phyloP scores from a whole-genome alignment of 1,140 invertebrate genomes.

The Drosophila busckii region DNA sequence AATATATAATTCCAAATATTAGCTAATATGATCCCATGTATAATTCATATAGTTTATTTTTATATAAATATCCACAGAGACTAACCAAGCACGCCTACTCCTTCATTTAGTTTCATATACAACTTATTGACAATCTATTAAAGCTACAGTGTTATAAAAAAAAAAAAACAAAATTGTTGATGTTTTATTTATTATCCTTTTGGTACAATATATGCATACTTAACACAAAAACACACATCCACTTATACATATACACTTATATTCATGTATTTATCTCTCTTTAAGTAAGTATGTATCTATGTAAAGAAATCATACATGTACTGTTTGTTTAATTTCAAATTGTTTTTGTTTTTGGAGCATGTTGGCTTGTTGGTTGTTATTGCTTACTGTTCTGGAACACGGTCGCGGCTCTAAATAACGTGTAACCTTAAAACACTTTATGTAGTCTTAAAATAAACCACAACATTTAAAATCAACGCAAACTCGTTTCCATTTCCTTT shows the following conservation, averaged over 20 bases:
- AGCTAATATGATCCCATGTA: slow-evolving; percentile 13
- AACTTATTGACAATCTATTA: slow-evolving; percentile 71
- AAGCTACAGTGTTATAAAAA: slow-evolving; percentile 71
- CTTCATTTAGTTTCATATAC: slow-evolving; percentile 54
- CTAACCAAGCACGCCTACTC: slow-evolving; percentile 67
- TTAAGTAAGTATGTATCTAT: slow-evolving; percentile 57
- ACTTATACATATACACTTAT: slow-evolving; percentile 10
- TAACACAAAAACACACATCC: slow-evolving; percentile 21
- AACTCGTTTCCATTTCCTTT: slow-evolving; percentile 42
- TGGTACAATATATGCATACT: slow-evolving; percentile 26
- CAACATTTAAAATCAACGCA: slow-evolving; percentile 29
- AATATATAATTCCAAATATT: slow-evolving; percentile 17
- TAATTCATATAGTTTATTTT: slow-evolving; percentile 46
- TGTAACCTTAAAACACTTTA: slow-evolving; percentile 29
- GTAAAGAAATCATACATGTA: slow-evolving; percentile 54
- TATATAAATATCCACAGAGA: slow-evolving; percentile 50
- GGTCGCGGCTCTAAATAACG: slow-evolving; percentile 48
- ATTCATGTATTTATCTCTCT: slow-evolving; percentile 11
- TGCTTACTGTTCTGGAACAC: slow-evolving; percentile 67
- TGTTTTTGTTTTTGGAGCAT: slow-evolving; percentile 45
- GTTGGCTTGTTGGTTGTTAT: slow-evolving; percentile 72
- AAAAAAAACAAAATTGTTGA: slow-evolving; percentile 66
- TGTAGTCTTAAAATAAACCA: slow-evolving; percentile 20
- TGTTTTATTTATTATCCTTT: slow-evolving; percentile 70
- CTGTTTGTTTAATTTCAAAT: slow-evolving; percentile 17